Evolutionary conservation across 2,888 invertebrate species (phyloP).

Genomic region (Seira musarum): DNA sequence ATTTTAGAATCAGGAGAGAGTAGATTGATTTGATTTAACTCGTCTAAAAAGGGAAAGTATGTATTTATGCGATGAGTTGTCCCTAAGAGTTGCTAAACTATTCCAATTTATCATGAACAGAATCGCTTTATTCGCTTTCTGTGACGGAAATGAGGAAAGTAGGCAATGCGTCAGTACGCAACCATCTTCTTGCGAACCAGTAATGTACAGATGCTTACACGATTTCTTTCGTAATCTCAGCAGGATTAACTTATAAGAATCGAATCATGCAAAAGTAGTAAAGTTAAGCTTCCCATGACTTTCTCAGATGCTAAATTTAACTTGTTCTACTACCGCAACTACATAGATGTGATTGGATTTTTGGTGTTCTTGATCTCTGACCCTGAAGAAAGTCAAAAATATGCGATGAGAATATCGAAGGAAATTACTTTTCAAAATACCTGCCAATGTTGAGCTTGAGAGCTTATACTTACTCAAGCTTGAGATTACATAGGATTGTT

Average conservation of each 20-base stretch:
- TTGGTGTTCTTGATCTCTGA: no score
- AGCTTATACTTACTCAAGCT: no score
- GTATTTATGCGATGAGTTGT: conserved; percentile 9
- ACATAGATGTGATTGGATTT: no score
- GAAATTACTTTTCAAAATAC: no score
- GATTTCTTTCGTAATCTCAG: neutral
- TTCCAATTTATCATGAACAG: conserved; percentile 43
- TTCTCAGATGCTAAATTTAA: neutral
- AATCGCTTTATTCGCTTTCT: neutral
- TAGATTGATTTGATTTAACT: neutral
- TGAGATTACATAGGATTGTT: no score
- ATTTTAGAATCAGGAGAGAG: neutral
- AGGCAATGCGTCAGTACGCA: neutral
- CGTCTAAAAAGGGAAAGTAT: conserved; percentile 1
- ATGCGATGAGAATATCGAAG: no score
- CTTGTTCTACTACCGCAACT: neutral
- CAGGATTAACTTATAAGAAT: neutral
- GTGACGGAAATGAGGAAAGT: neutral
- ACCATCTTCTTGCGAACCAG: neutral
- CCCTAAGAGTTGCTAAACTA: conserved; percentile 15
- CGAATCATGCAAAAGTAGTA: neutral
- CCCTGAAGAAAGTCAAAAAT: no score
- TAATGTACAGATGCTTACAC: no score
- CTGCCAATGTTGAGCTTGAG: no score
- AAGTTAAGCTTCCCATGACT: neutral